phyloP scores from a whole-genome alignment of 2,113 vertebrate genomes.

The Jaculus jaculus region DNA sequence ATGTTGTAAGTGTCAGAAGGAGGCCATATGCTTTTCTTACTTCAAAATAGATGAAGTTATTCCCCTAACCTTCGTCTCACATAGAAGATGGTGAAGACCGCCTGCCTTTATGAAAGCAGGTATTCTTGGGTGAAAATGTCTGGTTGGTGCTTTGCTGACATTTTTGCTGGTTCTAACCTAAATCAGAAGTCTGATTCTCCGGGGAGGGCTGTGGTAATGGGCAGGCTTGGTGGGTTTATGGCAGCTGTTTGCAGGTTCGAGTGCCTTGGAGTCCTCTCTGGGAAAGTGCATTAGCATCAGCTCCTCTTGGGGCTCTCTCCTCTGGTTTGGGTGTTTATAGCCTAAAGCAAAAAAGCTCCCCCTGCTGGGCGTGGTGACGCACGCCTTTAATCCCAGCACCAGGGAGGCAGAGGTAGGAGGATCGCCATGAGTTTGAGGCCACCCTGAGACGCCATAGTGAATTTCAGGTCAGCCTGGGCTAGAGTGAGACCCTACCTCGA shows the following conservation, averaged over 20 bases:
- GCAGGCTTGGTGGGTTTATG: background rate
- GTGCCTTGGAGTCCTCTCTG: background rate
- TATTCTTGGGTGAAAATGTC: background rate
- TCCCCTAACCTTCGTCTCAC: background rate
- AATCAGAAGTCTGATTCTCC: background rate
- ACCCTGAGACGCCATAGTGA: no score
- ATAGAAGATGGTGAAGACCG: background rate
- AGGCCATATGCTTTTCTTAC: background rate
- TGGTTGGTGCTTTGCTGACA: background rate
- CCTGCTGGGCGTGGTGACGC: no score
- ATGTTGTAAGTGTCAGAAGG: background rate
- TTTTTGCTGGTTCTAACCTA: background rate
- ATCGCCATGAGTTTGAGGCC: no score
- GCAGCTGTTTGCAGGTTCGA: background rate
- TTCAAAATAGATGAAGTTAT: background rate
- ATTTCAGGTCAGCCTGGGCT: no score
- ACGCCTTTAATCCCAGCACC: no score
- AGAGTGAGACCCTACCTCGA: no score
- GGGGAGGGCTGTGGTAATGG: background rate
- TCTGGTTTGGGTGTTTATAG: background rate
- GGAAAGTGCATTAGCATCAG: background rate
- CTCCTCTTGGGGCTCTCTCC: background rate
- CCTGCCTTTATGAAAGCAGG: background rate
- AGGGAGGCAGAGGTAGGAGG: no score
- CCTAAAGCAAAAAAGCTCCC: background rate